Evolutionary conservation across 2,113 vertebrate genomes (phyloP).

Genomic region (Cyprinodon brontotheroides): DNA sequence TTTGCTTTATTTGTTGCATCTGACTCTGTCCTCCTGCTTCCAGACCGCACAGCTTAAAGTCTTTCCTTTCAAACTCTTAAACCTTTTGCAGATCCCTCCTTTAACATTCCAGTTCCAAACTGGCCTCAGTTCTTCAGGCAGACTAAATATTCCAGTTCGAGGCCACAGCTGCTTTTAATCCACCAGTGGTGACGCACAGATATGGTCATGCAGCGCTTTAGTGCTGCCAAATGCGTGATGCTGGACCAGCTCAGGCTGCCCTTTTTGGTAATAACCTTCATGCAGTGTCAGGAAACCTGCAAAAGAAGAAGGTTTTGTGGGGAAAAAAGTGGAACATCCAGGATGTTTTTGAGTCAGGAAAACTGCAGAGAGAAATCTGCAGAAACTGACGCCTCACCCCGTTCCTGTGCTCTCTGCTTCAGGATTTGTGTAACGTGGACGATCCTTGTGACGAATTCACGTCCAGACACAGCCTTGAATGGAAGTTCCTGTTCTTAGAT

Average conservation of each 20-base stretch:
- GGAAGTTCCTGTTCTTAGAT: conserved; percentile 86
- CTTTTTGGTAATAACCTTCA: not conserved
- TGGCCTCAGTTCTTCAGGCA: not conserved
- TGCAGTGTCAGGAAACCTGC: not conserved
- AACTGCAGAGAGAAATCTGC: not conserved
- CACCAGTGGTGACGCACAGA: conserved; percentile 1
- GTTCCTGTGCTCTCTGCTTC: conserved; percentile 21
- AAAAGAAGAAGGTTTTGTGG: not conserved
- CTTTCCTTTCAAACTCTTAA: conserved; percentile 17
- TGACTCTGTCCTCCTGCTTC: not conserved
- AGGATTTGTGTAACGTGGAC: conserved; percentile 85
- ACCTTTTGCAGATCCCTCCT: not conserved
- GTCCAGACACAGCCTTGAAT: conserved; percentile 86
- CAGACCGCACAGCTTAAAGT: not conserved
- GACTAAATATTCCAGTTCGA: not conserved
- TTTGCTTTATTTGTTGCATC: no score
- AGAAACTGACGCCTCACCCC: not conserved
- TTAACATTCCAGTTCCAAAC: not conserved
- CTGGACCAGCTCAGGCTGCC: not conserved
- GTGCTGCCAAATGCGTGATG: not conserved
- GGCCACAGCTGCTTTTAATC: not conserved
- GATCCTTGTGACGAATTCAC: conserved; percentile 84
- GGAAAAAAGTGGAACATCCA: not conserved
- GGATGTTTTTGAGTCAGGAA: no score
- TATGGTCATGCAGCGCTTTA: not conserved